These are phyloP conservation scores for Eumeta japonica DNA, from an alignment of 1,140 invertebrate genomes.

Conservation along the genomic window DNA sequence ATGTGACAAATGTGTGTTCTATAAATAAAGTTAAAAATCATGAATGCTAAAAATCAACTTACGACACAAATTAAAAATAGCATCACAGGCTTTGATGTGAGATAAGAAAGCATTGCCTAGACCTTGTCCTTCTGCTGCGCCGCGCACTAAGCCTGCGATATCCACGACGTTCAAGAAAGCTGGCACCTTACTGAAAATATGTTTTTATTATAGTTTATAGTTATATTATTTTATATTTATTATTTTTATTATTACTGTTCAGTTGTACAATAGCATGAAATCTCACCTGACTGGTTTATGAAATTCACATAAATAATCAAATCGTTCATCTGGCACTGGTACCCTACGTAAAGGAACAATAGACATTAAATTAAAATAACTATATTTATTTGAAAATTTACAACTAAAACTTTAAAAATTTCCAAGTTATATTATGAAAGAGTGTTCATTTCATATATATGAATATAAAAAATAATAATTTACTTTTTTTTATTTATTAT, in stretches of 20 bases:
- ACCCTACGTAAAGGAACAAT: slow-evolving; percentile 79
- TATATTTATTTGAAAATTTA: too few species aligned
- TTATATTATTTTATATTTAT: neutral
- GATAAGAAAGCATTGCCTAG: slow-evolving; percentile 98
- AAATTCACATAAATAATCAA: slow-evolving; percentile 89
- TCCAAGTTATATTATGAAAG: too few species aligned
- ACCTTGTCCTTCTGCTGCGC: slow-evolving; percentile 96
- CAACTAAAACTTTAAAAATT: too few species aligned
- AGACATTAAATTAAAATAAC: too few species aligned
- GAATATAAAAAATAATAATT: too few species aligned
- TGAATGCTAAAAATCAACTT: slow-evolving; percentile 55
- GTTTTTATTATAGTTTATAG: neutral
- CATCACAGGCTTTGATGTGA: slow-evolving; percentile 97
- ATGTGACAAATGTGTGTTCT: too few species aligned
- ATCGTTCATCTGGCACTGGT: slow-evolving; percentile 94
- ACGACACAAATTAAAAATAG: slow-evolving; percentile 97
- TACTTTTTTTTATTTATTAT: too few species aligned
- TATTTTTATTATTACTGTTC: neutral
- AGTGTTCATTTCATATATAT: too few species aligned
- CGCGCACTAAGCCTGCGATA: slow-evolving; percentile 97
- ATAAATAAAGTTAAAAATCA: neutral
- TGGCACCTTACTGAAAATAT: slow-evolving; percentile 85
- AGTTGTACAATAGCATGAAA: too few species aligned
- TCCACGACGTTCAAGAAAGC: slow-evolving; percentile 97
- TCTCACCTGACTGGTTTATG: slow-evolving; percentile 92